Conservation (phyloP, 2,113 vertebrate species). For the Mirounga angustirostris region DNA sequence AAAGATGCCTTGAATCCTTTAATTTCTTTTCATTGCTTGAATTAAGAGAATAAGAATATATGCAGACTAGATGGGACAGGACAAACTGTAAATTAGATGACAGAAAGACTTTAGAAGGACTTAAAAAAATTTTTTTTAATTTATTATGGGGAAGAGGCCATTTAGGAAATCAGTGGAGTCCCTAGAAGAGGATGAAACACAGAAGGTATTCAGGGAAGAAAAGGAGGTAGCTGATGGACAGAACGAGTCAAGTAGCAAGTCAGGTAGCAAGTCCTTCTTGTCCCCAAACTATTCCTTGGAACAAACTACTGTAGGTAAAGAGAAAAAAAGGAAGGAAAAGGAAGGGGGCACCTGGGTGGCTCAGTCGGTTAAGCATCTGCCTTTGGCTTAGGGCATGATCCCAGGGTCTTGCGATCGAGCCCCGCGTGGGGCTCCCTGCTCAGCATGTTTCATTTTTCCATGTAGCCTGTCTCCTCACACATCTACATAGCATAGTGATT, state of each 20-base stretch:
- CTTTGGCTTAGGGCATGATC: neutral
- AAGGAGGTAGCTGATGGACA: neutral
- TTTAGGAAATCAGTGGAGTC: neutral
- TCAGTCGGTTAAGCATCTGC: neutral
- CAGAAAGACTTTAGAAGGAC: neutral
- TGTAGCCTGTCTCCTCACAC: neutral
- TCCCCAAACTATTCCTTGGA: neutral
- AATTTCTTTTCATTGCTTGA: neutral
- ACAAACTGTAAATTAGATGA: neutral
- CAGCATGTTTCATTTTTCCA: neutral
- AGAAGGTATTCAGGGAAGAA: neutral
- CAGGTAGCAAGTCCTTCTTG: neutral
- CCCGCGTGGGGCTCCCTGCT: neutral
- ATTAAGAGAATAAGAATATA: slow-evolving; percentile 24
- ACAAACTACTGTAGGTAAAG: neutral
- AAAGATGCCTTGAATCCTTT: neutral
- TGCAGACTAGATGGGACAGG: neutral
- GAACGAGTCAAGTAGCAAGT: neutral
- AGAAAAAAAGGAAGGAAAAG: too few relatives aligned
- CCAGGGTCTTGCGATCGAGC: neutral
- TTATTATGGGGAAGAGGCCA: neutral
- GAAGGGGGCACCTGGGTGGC: neutral
- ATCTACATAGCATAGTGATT: neutral
- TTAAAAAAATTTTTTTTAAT: neutral
- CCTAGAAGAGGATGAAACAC: neutral